phyloP scores from a whole-genome alignment of 2,113 vertebrate genomes.

The Axis porcinus region DNA sequence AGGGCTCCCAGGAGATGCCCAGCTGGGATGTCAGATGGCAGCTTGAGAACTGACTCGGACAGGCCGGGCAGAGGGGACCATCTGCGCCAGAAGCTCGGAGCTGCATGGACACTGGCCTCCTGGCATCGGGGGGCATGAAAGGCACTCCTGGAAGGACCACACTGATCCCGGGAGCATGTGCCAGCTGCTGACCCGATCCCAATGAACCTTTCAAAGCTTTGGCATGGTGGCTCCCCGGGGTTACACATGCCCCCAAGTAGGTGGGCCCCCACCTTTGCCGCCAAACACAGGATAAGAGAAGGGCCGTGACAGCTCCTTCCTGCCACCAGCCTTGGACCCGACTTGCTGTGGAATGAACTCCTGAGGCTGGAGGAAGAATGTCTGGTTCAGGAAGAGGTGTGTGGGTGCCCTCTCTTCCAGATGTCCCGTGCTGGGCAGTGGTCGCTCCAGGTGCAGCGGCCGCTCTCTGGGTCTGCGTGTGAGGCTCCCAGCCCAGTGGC shows the following conservation, averaged over 20 bases:
- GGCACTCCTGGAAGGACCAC: not conserved
- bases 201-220: not conserved
- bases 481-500: not conserved
- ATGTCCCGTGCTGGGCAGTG: not conserved
- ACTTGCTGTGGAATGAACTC: fast-evolving
- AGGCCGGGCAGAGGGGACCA: not conserved
- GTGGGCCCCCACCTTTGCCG: fast-evolving
- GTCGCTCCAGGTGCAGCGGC: fast-evolving
- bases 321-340: not conserved
- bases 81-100: not conserved
- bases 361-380: not conserved
- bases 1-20: not conserved
- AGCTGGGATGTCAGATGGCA: fast-evolving
- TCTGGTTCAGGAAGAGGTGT: not conserved
- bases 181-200: fast-evolving
- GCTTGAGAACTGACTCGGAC: not conserved
- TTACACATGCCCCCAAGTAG: fast-evolving
- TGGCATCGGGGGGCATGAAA: not conserved
- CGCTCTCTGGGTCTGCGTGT: not conserved
- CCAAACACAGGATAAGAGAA: not conserved
- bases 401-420: fast-evolving
- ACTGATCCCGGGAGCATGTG: fast-evolving
- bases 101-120: not conserved
- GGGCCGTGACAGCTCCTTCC: too few relatives aligned
- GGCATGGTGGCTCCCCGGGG: not conserved